A percentile compares a stretch with the other conserved stretches of the same genome.
Evolutionary conservation across 2,888 invertebrate species (phyloP).

Genomic region (Pseudolycoriella hygida): DNA sequence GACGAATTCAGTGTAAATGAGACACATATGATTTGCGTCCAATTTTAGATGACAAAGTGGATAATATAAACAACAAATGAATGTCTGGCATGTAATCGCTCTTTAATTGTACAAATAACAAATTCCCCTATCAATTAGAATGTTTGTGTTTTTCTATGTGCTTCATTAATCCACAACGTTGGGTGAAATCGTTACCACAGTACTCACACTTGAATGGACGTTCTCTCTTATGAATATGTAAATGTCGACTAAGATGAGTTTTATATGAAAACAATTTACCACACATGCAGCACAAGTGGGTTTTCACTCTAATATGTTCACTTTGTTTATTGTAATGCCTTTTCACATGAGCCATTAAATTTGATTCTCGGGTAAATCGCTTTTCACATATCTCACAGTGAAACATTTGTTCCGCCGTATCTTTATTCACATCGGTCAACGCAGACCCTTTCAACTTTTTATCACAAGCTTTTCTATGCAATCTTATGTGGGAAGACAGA

Average conservation of each 20-base stretch:
- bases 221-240: not conserved
- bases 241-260: not conserved
- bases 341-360: not conserved
- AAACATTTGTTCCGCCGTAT: not conserved
- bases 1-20: too few relatives aligned
- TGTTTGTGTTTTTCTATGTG: slow-evolving; percentile 2
- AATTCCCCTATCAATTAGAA: too few relatives aligned
- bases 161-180: slow-evolving; percentile 2
- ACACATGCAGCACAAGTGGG: not conserved
- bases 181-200: slow-evolving; percentile 5
- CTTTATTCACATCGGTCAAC: not conserved
- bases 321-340: not conserved
- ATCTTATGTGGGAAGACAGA: slow-evolving; percentile 3
- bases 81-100: too few relatives aligned
- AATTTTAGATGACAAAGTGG: too few relatives aligned
- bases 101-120: too few relatives aligned
- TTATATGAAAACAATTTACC: slow-evolving; percentile 2
- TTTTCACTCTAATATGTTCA: not conserved
- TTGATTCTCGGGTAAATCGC: not conserved
- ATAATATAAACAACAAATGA: too few relatives aligned
- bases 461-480: slow-evolving; percentile 2
- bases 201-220: not conserved
- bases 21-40: too few relatives aligned
- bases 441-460: not conserved
- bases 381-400: not conserved